A percentile compares a stretch with the other conserved stretches of the same genome.
phyloP scores from a whole-genome alignment of 2,113 vertebrate species.

The Rousettus leschenaultii region DNA sequence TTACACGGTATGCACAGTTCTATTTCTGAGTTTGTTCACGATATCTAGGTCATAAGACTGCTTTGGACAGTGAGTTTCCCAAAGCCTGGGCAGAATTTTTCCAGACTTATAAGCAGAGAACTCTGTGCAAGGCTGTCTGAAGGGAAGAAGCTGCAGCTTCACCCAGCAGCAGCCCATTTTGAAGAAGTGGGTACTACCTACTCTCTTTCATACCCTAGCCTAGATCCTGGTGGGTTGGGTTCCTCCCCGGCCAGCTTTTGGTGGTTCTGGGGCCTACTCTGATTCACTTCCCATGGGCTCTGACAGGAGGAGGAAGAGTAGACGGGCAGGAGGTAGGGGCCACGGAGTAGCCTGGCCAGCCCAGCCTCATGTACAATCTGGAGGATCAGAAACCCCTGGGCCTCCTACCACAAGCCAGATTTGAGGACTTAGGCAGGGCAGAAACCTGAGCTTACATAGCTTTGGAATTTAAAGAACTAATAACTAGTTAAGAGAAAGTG shows the following conservation, averaged over 20 bases:
- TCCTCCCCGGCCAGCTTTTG: background rate
- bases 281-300: background rate
- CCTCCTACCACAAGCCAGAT: background rate
- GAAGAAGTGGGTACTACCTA: background rate
- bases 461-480: slow-evolving; percentile 2
- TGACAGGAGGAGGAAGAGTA: background rate
- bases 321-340: background rate
- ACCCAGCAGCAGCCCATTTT: background rate
- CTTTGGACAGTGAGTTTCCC: background rate
- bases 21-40: background rate
- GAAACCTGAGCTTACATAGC: background rate
- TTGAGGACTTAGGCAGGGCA: background rate
- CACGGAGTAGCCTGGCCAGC: background rate
- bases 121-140: background rate
- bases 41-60: background rate
- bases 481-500: background rate
- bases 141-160: background rate
- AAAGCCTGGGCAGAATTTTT: background rate
- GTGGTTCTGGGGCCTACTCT: background rate
- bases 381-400: background rate
- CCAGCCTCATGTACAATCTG: background rate
- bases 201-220: background rate
- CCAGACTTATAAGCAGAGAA: background rate
- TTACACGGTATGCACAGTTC: background rate
- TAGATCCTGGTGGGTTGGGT: background rate